Base-by-base conservation (phyloP, 2,888 invertebrate genomes). In the Lathronympha strigana region DNA sequence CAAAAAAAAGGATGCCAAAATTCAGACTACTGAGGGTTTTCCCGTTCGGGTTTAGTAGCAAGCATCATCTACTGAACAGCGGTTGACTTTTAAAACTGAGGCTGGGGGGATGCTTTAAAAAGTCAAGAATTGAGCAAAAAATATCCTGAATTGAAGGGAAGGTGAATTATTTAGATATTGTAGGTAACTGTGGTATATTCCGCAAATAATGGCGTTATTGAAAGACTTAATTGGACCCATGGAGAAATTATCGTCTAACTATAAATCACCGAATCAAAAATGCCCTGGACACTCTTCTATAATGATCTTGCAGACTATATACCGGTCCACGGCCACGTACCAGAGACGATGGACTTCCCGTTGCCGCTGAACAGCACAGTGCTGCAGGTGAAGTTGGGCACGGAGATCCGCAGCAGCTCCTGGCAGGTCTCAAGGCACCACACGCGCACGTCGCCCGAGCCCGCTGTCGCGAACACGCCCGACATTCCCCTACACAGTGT, bases 371-470 rank as follows among this genome's bases (percentile, higher is more conserved):
- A 97, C 28, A 95, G 93, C 23, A 98, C 90, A 47, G 95, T 93
- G 9, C 96, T 95, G 80, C 98, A 98, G 3, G 94, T 94, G 83
- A 97, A 97, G 89, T 98, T 98, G n/a, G 95, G 95, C 17, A 98
- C 96, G 68, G 94, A 93, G 69, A 98, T 95, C 38, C 98, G 93
- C 21, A 98, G 92, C 68, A 98, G 87, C 89, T 98, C 98, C 77
- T 95, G 95, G 75, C 95, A 94, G 0, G 95, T 94, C 45, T 89
- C 90, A 55, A 95, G 87, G 71, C 96, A 95, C 98, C 98, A 98
- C 68, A 98, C 94, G 63, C 98, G 93, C 55, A 98, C 95, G 74
- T 96, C 96, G 76, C 98, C 95, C 76, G 95, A 94, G 61, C 97
- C 96, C 40, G 95, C 96, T 0, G 98, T 97, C 40, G 97, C 97